These are phyloP conservation scores for Allacma fusca DNA, from an alignment of 2,888 invertebrate species.

Conservation along the genomic window DNA sequence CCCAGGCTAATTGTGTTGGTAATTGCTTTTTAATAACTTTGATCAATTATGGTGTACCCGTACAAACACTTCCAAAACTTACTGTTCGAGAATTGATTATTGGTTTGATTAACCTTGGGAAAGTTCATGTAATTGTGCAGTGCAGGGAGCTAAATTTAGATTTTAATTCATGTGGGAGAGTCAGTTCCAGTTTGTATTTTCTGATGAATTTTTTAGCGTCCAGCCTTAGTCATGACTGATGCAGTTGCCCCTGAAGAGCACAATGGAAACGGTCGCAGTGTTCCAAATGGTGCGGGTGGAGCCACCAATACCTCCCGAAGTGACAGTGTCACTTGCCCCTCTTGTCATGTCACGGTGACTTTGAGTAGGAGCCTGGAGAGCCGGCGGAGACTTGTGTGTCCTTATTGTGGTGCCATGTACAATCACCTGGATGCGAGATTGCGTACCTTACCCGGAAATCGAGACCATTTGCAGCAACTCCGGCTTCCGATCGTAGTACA, in stretches of 20 bases:
- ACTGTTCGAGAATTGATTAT: too few relatives aligned
- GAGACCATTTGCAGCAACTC: constrained; percentile 62
- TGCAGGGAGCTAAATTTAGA: too few relatives aligned
- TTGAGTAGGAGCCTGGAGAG: constrained; percentile 61
- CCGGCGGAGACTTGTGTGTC: constrained; percentile 62
- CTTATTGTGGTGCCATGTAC: constrained; percentile 63
- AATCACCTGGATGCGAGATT: constrained; percentile 60
- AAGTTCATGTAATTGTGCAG: too few relatives aligned
- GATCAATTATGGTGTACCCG: not conserved
- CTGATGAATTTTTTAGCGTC: constrained; percentile 57
- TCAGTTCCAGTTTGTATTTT: too few relatives aligned
- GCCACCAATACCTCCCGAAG: constrained; percentile 59
- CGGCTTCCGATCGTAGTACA: constrained; percentile 64
- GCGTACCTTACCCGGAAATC: constrained; percentile 62
- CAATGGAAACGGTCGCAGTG: constrained; percentile 35
- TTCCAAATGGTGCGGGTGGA: constrained; percentile 46
- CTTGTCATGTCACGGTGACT: constrained; percentile 62
- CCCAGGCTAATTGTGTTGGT: constrained; percentile 61
- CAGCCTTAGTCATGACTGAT: constrained; percentile 61
- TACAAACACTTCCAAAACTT: too few relatives aligned
- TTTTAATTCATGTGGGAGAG: too few relatives aligned
- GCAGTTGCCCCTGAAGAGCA: constrained; percentile 53
- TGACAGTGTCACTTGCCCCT: constrained; percentile 62
- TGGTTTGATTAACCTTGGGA: too few relatives aligned
- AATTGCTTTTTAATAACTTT: constrained; percentile 39